A percentile compares a stretch with the other conserved stretches of the same genome.
These are phyloP conservation scores for Mormyrops boulengeri DNA, from an alignment of 2,797 vertebrate genomes.

Conservation along the genomic window DNA sequence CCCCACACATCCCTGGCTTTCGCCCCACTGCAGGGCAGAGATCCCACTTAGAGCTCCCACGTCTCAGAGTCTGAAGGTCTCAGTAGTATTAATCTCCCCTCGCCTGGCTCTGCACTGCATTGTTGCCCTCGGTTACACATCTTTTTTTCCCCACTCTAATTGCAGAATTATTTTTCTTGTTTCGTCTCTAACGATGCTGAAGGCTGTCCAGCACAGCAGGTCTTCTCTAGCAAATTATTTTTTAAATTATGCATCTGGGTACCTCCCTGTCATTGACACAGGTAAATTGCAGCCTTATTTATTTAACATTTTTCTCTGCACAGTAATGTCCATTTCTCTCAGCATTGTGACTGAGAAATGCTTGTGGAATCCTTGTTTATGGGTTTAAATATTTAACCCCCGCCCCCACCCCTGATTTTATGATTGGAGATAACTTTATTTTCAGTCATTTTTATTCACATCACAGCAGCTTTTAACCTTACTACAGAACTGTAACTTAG, in stretches of 20 bases:
- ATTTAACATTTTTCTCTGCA: neutral
- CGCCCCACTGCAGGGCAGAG: conserved; percentile 15
- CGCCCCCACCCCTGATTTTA: conserved; percentile 27
- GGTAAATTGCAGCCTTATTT: conserved; percentile 38
- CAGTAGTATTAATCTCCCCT: conserved; percentile 51
- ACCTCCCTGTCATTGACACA: conserved; percentile 32
- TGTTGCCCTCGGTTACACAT: conserved; percentile 52
- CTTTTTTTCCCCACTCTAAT: conserved; percentile 44
- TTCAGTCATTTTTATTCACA: conserved; percentile 24
- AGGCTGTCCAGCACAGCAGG: conserved; percentile 50
- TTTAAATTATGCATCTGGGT: conserved; percentile 33
- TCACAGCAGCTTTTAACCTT: neutral
- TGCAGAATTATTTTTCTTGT: conserved; percentile 49
- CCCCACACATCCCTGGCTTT: neutral
- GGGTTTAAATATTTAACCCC: conserved; percentile 59
- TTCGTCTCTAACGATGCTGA: conserved; percentile 52
- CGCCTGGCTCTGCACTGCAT: conserved; percentile 43
- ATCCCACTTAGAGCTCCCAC: neutral
- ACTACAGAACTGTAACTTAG: neutral
- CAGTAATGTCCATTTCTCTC: neutral
- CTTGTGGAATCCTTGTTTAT: conserved; percentile 47
- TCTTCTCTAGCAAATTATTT: conserved; percentile 18
- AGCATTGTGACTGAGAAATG: conserved; percentile 10
- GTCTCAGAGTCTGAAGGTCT: conserved; percentile 34
- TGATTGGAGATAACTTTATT: conserved; percentile 34